These are phyloP conservation scores for Drosophila neocordata DNA, from an alignment of 1,140 invertebrate genomes.

Conservation along the genomic window DNA sequence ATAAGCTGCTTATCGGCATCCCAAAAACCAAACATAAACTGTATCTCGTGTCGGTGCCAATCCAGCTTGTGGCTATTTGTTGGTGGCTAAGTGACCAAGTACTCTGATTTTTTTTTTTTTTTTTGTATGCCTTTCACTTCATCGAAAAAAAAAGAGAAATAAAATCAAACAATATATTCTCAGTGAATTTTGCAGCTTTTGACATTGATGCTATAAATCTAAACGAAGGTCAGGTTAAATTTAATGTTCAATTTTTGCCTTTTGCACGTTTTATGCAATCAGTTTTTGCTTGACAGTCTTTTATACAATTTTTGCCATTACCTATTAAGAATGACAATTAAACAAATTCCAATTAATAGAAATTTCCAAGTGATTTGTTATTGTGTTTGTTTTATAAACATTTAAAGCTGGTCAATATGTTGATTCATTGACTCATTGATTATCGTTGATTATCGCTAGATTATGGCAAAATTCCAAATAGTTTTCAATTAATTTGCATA, in stretches of 20 bases:
- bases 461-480: background rate
- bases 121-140: slow-evolving; percentile 55
- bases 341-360: background rate
- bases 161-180: slow-evolving; percentile 12
- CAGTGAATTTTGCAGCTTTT: slow-evolving; percentile 34
- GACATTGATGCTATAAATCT: slow-evolving; percentile 42
- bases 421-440: slow-evolving; percentile 1
- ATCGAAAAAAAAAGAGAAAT: background rate
- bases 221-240: slow-evolving; percentile 36
- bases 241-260: slow-evolving; percentile 13
- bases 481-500: slow-evolving; percentile 7
- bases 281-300: background rate
- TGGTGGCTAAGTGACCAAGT: slow-evolving; percentile 19
- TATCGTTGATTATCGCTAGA: background rate
- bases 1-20: slow-evolving; percentile 56
- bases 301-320: background rate
- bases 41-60: slow-evolving; percentile 16
- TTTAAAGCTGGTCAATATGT: background rate
- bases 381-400: background rate
- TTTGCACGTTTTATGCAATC: background rate
- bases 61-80: slow-evolving; percentile 38
- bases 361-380: background rate
- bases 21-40: slow-evolving; percentile 51
- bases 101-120: slow-evolving; percentile 16
- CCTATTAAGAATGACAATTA: background rate